A percentile compares a stretch with the other conserved stretches of the same genome.
Conservation (phyloP, 2,797 vertebrate species). For the Nasua narica region DNA sequence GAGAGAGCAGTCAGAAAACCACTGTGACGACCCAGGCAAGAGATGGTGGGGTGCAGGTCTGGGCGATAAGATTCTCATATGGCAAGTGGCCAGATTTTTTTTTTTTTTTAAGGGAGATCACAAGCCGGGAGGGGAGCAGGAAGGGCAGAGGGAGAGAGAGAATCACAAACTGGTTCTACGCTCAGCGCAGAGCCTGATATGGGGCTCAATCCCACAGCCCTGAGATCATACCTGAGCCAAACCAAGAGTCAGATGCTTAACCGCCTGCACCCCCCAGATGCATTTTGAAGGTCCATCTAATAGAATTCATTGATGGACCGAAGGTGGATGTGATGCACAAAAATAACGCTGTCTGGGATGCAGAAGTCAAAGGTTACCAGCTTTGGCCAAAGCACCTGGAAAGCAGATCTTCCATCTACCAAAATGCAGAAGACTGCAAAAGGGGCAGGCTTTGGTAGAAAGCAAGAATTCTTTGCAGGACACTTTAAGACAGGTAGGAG, state of each 20-base stretch:
- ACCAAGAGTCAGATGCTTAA: neutral
- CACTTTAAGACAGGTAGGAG: neutral
- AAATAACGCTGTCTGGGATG: neutral
- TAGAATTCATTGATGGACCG: neutral
- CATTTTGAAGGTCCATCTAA: neutral
- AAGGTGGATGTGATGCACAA: neutral
- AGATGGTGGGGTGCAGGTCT: fast-evolving
- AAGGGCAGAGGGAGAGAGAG: neutral
- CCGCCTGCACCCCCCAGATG: neutral
- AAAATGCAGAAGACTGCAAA: neutral
- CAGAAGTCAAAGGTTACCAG: neutral
- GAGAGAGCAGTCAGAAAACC: neutral
- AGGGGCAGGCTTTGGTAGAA: neutral
- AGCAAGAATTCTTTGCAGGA: neutral
- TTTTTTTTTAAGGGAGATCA: neutral
- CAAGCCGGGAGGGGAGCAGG: neutral
- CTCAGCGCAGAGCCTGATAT: neutral
- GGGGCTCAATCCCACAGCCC: neutral
- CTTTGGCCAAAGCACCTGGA: neutral
- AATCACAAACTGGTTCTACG: neutral
- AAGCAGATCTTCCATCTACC: neutral
- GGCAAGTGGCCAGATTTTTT: neutral
- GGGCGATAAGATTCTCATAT: too few species aligned
- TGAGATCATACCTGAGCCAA: neutral
- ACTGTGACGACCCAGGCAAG: neutral